Evolutionary conservation across 2,797 vertebrate species (phyloP), one percentile per base, ranked within the genome.

Genomic region (Takifugu rubripes): DNA sequence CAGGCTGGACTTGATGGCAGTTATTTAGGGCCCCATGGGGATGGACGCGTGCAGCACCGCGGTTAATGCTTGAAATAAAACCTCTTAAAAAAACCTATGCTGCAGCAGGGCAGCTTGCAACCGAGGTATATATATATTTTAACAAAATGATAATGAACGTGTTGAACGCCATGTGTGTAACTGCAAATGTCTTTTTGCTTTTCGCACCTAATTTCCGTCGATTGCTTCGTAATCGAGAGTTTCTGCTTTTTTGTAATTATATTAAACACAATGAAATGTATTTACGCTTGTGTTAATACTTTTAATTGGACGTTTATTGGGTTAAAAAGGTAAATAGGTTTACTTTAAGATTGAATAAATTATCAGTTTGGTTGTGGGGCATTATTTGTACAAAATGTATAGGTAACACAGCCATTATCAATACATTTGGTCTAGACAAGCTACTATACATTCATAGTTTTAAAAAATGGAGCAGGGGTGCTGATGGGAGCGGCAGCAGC

Each of bases 11-110:
- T 49, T 76, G 74, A 36, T 79, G 88, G 72, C 84, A 83, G 86
- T 89, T 89, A 85, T 83, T 84, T 77, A 72, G 74, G 78, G 78
- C 72, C 82, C 84, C 76, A 52, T 66, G 82, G 88, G 82, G 63
- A 64, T 72, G 72, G 77, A 61, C 84, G 81, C 85, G 81, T 89
- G 90, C 82, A 78, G 61, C 71, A 43, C 56, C 8, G 43, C 47
- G 55, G 75, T 82, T 25, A 64, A 73, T 62, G 70, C n/a, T 61
- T 36, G 36, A 26, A 54, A 36, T 54, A 43, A 44, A 21, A 52
- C 17, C 33, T 12, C 47, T 48, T 14, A 45, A 62, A 66, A 49
- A 49, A 49, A 26, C 8, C 21, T 2, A 50, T 1, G 15, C 27
- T 57, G n/a, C 26, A 56, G 27, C 33, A 46, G 47, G 26, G 29